Evolutionary conservation across 2,113 vertebrate species (phyloP), one percentile per base, ranked within the genome.

Genomic region (Columba janthina): DNA sequence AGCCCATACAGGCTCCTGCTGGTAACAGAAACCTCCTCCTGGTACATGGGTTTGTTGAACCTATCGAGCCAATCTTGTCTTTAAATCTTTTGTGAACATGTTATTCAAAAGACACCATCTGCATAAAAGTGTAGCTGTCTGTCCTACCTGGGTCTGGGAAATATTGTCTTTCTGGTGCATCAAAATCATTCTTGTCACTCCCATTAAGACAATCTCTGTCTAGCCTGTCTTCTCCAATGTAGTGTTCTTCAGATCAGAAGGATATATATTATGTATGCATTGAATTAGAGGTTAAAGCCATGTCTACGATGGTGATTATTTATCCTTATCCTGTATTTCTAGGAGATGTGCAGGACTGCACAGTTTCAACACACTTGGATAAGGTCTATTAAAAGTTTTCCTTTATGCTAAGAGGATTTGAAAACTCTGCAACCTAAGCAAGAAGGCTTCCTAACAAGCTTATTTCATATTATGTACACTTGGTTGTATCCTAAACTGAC

Each of bases 401-500:
- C 72, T 81, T 91, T 92, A 90, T 42, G 34, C 67, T 96, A 79
- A 87, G 81, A 86, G 85, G 89, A 94, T 93, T 67, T 80, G 75
- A 89, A 96, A 95, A 76, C 26, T 53, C 54, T 62, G n/a, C 78
- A 94, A 67, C 58, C 81, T 87, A 88, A 93, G 79, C 31, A 79
- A 91, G 67, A 65, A 95, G 89, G 44, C 38, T 93, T 61, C 53
- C 29, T 85, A 72, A 94, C 88, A 60, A 86, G 89, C 50, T 92
- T 91, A 40, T 89, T 97, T 95, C 51, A 22, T 93, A 92, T 77
- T 70, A 86, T 54, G 70, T 64, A 83, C 70, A 67, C 64, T 77
- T 82, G 89, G 29, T 54, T 93, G 96, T 84, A 81, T 86, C 84
- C 8, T 11, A 88, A 95, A 84, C 73, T 85, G 91, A 64, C 72